These are phyloP conservation scores for Idris sp. DNA, from an alignment of 1,140 invertebrate genomes.

Conservation along the genomic window DNA sequence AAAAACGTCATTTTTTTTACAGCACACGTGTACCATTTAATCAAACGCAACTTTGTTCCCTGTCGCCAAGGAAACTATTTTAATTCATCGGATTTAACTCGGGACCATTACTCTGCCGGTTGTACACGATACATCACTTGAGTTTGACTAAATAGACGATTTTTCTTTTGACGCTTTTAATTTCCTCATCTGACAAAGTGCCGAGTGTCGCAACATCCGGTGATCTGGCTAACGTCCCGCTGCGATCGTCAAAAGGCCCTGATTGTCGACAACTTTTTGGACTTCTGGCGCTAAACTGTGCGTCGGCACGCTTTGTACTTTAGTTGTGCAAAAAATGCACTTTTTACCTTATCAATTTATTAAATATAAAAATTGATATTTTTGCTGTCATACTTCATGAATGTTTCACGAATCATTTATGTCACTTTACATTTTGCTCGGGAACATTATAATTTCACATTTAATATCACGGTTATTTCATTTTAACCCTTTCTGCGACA, in stretches of 20 bases:
- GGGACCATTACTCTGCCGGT: constrained; percentile 23
- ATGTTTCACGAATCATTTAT: no score
- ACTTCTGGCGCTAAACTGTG: constrained; percentile 35
- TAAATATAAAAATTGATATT: no score
- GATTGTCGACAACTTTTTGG: constrained; percentile 56
- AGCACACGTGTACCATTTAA: constrained; percentile 30
- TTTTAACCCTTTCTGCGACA: no score
- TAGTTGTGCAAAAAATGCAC: no score
- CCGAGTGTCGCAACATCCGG: constrained; percentile 71
- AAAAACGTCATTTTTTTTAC: no score
- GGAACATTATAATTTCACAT: no score
- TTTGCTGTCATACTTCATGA: no score
- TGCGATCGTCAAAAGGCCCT: constrained; percentile 46
- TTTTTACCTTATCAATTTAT: no score
- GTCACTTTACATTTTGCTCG: no score
- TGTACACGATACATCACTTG: constrained; percentile 36
- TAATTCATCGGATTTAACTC: constrained; percentile 45
- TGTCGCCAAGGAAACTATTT: constrained; percentile 29
- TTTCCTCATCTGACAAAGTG: constrained; percentile 42
- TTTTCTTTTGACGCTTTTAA: constrained; percentile 50
- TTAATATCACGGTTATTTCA: no score
- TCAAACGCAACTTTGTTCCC: constrained; percentile 6
- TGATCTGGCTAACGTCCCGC: constrained; percentile 75
- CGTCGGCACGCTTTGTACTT: constrained; percentile 67
- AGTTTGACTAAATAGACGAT: constrained; percentile 57